These are phyloP conservation scores for Episyrphus balteatus DNA, from an alignment of 1,140 invertebrate species.

Conservation along the genomic window DNA sequence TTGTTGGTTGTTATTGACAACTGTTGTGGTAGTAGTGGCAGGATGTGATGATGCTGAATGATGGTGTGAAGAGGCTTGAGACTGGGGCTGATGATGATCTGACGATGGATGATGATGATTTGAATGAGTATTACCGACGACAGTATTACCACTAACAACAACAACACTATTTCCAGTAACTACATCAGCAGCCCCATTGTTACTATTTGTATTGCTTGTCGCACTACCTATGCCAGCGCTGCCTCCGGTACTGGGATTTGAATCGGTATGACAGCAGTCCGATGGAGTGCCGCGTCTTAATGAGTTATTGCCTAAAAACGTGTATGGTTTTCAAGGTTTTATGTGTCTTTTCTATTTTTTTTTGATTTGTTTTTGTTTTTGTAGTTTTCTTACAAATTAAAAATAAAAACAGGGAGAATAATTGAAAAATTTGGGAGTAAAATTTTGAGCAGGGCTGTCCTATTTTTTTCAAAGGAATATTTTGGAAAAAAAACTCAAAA, in stretches of 20 bases:
- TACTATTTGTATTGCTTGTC: neutral
- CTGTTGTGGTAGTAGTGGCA: constrained; percentile 5
- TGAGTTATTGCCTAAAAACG: neutral
- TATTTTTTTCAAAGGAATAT: too few relatives aligned
- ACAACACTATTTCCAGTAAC: constrained; percentile 2
- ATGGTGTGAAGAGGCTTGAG: neutral
- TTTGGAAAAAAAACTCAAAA: too few relatives aligned
- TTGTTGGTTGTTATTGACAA: neutral
- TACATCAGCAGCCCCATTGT: neutral
- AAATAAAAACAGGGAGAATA: too few relatives aligned
- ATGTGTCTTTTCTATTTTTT: too few relatives aligned
- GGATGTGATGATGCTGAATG: constrained; percentile 5
- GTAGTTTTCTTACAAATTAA: too few relatives aligned
- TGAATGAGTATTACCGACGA: constrained; percentile 1
- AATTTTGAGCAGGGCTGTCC: too few relatives aligned
- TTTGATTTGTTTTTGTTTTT: too few relatives aligned
- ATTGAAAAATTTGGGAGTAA: too few relatives aligned
- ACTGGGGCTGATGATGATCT: constrained; percentile 3
- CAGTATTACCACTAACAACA: constrained; percentile 6
- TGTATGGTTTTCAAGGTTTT: too few relatives aligned
- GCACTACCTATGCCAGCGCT: neutral
- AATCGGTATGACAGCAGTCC: constrained; percentile 8
- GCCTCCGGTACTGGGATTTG: constrained; percentile 12
- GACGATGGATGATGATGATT: constrained; percentile 10
- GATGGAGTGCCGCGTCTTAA: constrained; percentile 8